Evolutionary conservation across 2,113 vertebrate species (phyloP).

Genomic region (Apodemus speciosus): DNA sequence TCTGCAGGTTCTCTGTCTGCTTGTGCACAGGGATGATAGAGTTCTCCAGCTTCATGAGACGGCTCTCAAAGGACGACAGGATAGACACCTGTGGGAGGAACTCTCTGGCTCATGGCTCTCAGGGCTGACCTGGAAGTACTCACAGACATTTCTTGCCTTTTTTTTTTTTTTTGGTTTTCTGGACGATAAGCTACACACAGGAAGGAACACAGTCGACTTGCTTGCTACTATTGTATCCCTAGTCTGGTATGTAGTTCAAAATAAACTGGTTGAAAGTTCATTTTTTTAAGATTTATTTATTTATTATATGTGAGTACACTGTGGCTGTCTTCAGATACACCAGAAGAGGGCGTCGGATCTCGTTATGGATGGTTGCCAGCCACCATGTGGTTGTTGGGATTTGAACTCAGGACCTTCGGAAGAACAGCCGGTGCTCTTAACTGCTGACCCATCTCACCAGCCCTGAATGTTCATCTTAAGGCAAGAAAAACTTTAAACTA

Average conservation of each 20-base stretch:
- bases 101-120: neutral
- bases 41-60: conserved; percentile 98
- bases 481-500: neutral
- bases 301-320: no score
- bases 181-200: neutral
- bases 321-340: no score
- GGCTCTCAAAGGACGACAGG: conserved; percentile 97
- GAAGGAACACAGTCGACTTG: neutral
- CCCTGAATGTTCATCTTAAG: neutral
- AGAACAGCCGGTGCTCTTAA: no score
- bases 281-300: no score
- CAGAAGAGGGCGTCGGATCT: no score
- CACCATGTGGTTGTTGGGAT: no score
- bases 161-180: conserved; percentile 10
- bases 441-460: no score
- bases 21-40: conserved; percentile 99
- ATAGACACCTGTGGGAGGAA: conserved; percentile 91
- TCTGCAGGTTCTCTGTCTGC: conserved; percentile 97
- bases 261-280: neutral
- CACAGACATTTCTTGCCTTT: neutral
- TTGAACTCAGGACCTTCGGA: no score
- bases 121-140: neutral
- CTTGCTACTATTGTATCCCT: neutral
- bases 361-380: no score
- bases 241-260: neutral